Conservation (phyloP, 2,888 invertebrate species). For the Torymus aiolomorphi region DNA sequence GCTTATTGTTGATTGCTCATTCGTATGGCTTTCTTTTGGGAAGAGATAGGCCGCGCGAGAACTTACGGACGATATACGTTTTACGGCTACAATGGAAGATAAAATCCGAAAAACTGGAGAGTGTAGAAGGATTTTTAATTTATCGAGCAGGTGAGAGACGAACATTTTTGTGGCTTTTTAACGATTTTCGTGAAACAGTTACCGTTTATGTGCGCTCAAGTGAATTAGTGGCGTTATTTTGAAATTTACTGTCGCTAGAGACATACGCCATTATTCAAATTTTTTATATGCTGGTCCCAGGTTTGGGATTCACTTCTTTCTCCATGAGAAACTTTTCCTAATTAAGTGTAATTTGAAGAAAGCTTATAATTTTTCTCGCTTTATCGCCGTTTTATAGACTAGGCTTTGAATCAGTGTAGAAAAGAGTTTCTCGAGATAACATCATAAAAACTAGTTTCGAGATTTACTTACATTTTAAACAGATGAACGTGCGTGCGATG, state of each 20-base stretch:
- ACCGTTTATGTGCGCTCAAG: not conserved
- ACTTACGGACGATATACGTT: constrained; percentile 42
- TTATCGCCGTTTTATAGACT: no score
- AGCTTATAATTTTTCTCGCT: no score
- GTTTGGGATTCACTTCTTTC: not conserved
- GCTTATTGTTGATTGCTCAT: constrained; percentile 50
- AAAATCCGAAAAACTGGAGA: constrained; percentile 51
- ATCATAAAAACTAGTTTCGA: no score
- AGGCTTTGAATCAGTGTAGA: no score
- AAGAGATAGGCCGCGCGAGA: not conserved
- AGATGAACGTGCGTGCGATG: no score
- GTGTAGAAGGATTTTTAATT: constrained; percentile 37
- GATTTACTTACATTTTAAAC: no score
- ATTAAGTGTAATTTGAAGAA: not conserved
- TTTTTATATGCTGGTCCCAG: not conserved
- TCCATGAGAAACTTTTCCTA: constrained; percentile 1
- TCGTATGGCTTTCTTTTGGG: no score
- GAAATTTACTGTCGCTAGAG: not conserved
- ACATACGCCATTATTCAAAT: not conserved
- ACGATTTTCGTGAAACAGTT: constrained; percentile 26
- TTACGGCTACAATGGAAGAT: constrained; percentile 55
- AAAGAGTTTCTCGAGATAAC: no score
- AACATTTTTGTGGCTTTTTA: constrained; percentile 31
- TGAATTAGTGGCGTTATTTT: not conserved
- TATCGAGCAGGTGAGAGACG: constrained; percentile 35